A percentile compares a stretch with the other conserved stretches of the same genome.
Conservation (phyloP, 2,113 vertebrate species). For the Sinocyclocheilus anophthalmus region DNA sequence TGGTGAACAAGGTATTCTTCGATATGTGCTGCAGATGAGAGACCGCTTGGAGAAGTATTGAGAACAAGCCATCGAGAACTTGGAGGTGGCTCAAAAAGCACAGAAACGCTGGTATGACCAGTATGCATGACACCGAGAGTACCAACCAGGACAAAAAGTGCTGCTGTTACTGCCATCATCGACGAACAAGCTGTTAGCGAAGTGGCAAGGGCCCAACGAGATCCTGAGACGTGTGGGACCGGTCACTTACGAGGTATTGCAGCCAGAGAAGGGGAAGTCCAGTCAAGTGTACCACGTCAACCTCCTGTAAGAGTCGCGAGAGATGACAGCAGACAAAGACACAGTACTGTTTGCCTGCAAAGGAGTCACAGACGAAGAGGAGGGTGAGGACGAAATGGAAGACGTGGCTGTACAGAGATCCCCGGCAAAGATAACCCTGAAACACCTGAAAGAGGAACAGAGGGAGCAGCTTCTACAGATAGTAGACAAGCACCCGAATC, state of each 20-base stretch:
- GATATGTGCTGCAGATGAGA: slow-evolving; percentile 6
- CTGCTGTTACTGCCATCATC: slow-evolving; percentile 9
- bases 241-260: not conserved
- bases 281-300: slow-evolving; percentile 27
- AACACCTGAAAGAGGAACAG: not conserved
- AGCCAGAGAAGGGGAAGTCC: not conserved
- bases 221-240: not conserved
- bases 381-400: not conserved
- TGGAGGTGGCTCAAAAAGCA: not conserved
- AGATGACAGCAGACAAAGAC: not conserved
- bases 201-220: slow-evolving; percentile 9
- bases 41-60: not conserved
- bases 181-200: slow-evolving; percentile 7
- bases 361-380: not conserved
- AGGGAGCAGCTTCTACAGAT: too few species aligned
- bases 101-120: slow-evolving; percentile 31
- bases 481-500: not conserved
- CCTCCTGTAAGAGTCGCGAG: slow-evolving; percentile 11
- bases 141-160: slow-evolving; percentile 15
- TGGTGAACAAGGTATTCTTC: not conserved
- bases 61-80: not conserved
- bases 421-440: not conserved
- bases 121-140: not conserved
- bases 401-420: not conserved
- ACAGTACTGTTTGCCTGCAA: too few species aligned